phyloP scores from a whole-genome alignment of 2,888 invertebrate genomes.

The Caenorhabditis japonica region DNA sequence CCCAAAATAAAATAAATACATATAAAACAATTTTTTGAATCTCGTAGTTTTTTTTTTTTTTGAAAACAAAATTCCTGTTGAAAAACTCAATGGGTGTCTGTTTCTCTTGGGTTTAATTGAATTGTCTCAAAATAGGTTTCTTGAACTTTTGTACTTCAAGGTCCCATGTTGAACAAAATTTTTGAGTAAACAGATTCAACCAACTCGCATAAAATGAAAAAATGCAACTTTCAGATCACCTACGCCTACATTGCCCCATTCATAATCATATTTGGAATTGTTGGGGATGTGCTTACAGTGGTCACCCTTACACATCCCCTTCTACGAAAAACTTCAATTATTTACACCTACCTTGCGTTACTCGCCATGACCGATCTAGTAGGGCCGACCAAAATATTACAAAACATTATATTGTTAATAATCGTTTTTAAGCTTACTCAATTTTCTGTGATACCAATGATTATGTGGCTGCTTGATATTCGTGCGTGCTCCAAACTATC shows the following conservation, averaged over 20 bases:
- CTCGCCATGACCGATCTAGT: conserved; percentile 69
- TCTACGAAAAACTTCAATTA: conserved; percentile 78
- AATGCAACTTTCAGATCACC: conserved; percentile 70
- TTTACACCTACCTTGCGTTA: conserved; percentile 78
- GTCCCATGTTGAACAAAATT: too few relatives aligned
- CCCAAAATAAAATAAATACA: not conserved
- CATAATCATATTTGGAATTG: conserved; percentile 79
- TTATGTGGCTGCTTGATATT: conserved; percentile 77
- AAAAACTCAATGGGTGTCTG: too few relatives aligned
- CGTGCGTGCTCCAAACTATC: conserved; percentile 73
- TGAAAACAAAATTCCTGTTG: too few relatives aligned
- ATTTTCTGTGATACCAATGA: conserved; percentile 79
- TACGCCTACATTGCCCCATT: conserved; percentile 79
- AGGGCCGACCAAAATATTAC: not conserved
- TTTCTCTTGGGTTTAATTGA: too few relatives aligned
- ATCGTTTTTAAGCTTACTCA: conserved; percentile 77
- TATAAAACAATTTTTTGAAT: conserved; percentile 9
- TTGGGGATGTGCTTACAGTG: conserved; percentile 80
- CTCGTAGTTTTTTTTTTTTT: conserved; percentile 5
- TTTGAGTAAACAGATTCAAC: too few relatives aligned
- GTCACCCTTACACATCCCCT: conserved; percentile 79
- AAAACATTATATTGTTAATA: not conserved
- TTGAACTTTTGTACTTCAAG: too few relatives aligned
- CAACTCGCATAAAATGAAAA: too few relatives aligned
- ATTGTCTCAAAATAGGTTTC: too few relatives aligned